Base-by-base conservation (phyloP, 1,140 invertebrate genomes). In the Diabrotica virgifera region DNA sequence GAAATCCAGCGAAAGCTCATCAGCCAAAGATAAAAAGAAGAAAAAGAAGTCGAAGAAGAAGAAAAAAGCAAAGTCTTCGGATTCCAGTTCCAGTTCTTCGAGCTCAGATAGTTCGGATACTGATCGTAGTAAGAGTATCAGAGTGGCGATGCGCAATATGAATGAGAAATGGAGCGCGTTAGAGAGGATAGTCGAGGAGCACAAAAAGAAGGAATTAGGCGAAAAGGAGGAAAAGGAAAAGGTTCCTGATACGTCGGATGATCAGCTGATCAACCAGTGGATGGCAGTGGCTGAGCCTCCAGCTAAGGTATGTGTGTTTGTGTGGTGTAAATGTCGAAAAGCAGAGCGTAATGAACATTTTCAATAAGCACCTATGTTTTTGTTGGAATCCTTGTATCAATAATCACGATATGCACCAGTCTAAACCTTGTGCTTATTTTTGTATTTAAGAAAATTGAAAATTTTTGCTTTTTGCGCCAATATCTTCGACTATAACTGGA, bases 91-190 rank as follows among this genome's bases (percentile, higher is more conserved):
- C 8, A 80, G 80, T 5, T 81, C 80, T 4, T 78, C 76, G 4
- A 80, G 75, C 13, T 83, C 84, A 40, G 82, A 80, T 0, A 84
- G 85, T 5, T 79, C 77, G 13, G 68, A 70, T 7, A 81, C 85
- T 79, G 85, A 86, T 66, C 81, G 77, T 56, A 83, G 84, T 1
- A 82, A 83, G 51, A 88, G 87, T 55, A 88, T 89, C 70, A 81
- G 86, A 3, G 86, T 89, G 0, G 82, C 86, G 0, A 89, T 89
- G 87, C 79, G 88, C 24, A 89, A 89, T 64, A 85, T 87, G 61
- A 80, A 82, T 6, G 67, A 58, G 57, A 72, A 69, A 69, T 63
- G 76, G 73, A 72, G 74, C 52, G 69, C 75, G 11, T 62, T 79
- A 13, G 65, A 82, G 78, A 67, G 79, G 74, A 1, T 84, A 76